Evolutionary conservation across 2,888 invertebrate genomes (phyloP), one percentile per base, ranked within the genome.

Genomic region (Ophion costatus): DNA sequence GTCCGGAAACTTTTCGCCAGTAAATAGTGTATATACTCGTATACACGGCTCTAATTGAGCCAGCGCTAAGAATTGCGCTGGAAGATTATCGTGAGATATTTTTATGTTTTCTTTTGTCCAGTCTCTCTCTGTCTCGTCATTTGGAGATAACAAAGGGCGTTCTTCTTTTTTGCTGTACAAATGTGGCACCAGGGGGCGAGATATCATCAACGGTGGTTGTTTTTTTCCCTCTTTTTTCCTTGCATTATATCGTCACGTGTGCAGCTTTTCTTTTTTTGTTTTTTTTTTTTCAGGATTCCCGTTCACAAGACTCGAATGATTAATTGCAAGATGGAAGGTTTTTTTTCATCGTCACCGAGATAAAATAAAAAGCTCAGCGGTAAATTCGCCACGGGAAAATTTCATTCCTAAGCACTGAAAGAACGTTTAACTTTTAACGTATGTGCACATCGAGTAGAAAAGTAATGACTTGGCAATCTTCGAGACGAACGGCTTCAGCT

Each of bases 241-340:
- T 38, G 38, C 38, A 38, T 56, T 66, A 22, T 20, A 29, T 69
- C 57, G 45, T 11, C 42, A 59, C 17, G 20, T 51, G 24, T 24
- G 42, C 56, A 51, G 22, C 51, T 17, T 51, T 14, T 17, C 17
- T 51, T 45, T 51, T 51, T 51, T 51, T 14, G 3, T 14, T 64
- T 66, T 45, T 22, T 45, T 80, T 57, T 20, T 29, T 45, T 1
- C 69, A 4, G 14, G 38, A 57, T 63, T 63, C 45, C 10, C 20
- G 29, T 22, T 42, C 42, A 61, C 20, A 29, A 70, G 33, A 51
- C 61, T 6, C 29, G 51, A 51, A 70, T 78, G 45, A 78, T 70
- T 78, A 63, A 78, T 78, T 63, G 42, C 33, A n/a, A 66, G 17
- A 63, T 17, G 20, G 33, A 67, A 77, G 59, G n/a, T 29, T 56